phyloP scores from a whole-genome alignment of 2,888 invertebrate genomes.

The Drosophila anomalata region DNA sequence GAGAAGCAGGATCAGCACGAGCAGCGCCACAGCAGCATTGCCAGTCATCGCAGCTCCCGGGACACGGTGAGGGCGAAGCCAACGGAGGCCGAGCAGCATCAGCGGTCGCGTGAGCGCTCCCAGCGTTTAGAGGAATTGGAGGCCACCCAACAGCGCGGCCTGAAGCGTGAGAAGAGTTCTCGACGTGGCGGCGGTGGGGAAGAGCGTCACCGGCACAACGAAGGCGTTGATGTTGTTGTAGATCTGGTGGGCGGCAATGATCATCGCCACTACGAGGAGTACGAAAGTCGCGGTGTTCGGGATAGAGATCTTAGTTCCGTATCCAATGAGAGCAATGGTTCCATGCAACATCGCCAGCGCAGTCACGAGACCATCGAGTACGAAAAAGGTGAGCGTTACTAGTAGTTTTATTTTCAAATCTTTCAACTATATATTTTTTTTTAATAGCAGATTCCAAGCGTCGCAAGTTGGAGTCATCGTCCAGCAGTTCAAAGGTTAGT shows the following conservation, averaged over 20 bases:
- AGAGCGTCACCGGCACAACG: slow-evolving; percentile 71
- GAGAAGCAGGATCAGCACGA: slow-evolving; percentile 73
- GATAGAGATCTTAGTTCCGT: slow-evolving; percentile 86
- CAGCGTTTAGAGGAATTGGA: slow-evolving; percentile 66
- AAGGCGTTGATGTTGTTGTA: slow-evolving; percentile 62
- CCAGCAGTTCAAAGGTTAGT: slow-evolving; percentile 92
- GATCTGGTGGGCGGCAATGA: slow-evolving; percentile 53
- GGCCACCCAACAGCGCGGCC: slow-evolving; percentile 49
- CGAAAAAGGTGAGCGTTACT: slow-evolving; percentile 87
- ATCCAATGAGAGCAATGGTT: slow-evolving; percentile 85
- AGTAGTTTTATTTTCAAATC: background rate
- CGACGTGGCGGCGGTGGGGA: slow-evolving; percentile 61
- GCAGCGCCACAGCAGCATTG: slow-evolving; percentile 73
- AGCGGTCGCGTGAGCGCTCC: slow-evolving; percentile 71
- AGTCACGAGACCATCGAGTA: slow-evolving; percentile 86
- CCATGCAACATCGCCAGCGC: slow-evolving; percentile 85
- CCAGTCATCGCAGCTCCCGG: slow-evolving; percentile 76
- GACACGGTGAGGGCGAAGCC: slow-evolving; percentile 80
- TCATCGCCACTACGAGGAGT: slow-evolving; percentile 75
- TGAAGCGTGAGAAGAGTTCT: slow-evolving; percentile 77
- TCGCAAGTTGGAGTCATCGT: slow-evolving; percentile 91
- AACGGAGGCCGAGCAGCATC: slow-evolving; percentile 71
- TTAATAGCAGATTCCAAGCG: slow-evolving; percentile 88
- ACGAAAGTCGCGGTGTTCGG: slow-evolving; percentile 85
- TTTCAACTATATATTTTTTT: background rate